Evolutionary conservation across 2,113 vertebrate genomes (phyloP), one percentile per base, ranked within the genome.

Genomic region (Ammodramus savannarum): DNA sequence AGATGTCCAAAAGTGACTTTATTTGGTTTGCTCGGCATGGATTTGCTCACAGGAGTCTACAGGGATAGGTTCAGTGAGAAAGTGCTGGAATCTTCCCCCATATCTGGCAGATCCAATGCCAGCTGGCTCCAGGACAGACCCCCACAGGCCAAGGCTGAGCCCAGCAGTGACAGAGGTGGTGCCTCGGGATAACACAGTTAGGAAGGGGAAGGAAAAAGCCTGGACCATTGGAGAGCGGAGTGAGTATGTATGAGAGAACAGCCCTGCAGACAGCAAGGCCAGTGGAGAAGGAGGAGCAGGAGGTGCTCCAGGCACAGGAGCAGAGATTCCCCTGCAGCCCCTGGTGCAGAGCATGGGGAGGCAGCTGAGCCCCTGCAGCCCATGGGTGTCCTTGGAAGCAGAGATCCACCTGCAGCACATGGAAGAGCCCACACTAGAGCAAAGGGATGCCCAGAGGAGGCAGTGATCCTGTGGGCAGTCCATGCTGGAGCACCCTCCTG

Each of bases 291-390:
- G n/a, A 29, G 27, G 6, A 4, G 3, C 20, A 38, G 44, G 52
- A 89, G 38, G 6, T n/a, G 27, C 13, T 1, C 8, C 38, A 25
- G 9, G 23, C 0, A 0, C 1, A 9, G 2, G 52, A 52, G 44
- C 38, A 0, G 27, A 1, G 52, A n/a, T 46, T 74, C 32, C n/a
- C 23, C n/a, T 46, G 29, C 77, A 61, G 68, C 16, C 23, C 16
- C 4, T 19, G 26, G 25, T 65, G 41, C 57, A 87, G 66, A 0
- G 20, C 75, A 6, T 26, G n/a, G 52, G 2, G 59, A 52, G 10
- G 38, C 36, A 73, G 51, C 32, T 38, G 18, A 29, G 32, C 8
- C 27, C 5, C 27, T 51, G 38, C 27, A n/a, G 61, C 19, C 23
- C 3, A 1, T 11, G 29, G 27, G 3, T 2, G 5, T 43, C 11